phyloP scores from a whole-genome alignment of 2,113 vertebrate genomes.

The Pterocles orientalis region DNA sequence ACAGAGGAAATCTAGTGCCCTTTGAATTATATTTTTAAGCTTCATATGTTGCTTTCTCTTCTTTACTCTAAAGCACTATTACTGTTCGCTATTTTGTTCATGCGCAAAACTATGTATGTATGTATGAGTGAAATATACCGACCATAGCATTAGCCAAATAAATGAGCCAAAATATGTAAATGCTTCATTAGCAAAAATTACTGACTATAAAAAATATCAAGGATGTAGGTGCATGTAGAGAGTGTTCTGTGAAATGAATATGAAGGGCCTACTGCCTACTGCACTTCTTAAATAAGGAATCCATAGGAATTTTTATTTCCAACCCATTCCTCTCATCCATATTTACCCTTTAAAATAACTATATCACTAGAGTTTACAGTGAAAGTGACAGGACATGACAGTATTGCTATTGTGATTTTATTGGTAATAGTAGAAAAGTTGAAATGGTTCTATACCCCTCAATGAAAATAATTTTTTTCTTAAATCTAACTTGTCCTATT shows the following conservation, averaged over 20 bases:
- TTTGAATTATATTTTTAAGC: neutral
- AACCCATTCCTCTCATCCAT: neutral
- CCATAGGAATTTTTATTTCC: neutral
- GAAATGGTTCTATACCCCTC: neutral
- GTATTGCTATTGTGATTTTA: neutral
- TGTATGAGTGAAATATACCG: neutral
- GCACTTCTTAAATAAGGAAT: neutral
- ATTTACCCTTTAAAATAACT: neutral
- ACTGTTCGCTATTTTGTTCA: neutral
- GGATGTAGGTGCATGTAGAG: neutral
- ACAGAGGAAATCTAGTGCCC: neutral
- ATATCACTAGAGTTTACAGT: neutral
- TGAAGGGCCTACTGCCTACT: neutral
- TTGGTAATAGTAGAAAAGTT: neutral
- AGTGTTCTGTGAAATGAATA: neutral
- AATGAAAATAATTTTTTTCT: neutral
- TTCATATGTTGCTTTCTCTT: neutral
- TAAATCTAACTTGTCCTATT: neutral
- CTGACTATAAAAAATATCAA: neutral
- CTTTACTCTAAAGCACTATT: neutral
- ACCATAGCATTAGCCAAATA: slow-evolving; percentile 3
- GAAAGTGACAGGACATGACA: neutral
- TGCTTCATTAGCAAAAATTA: slow-evolving; percentile 12
- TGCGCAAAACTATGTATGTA: neutral
- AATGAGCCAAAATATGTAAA: slow-evolving; percentile 43